Evolutionary conservation across 2,888 invertebrate genomes (phyloP), one percentile per base, ranked within the genome.

Genomic region (Anagyrus pseudococci): DNA sequence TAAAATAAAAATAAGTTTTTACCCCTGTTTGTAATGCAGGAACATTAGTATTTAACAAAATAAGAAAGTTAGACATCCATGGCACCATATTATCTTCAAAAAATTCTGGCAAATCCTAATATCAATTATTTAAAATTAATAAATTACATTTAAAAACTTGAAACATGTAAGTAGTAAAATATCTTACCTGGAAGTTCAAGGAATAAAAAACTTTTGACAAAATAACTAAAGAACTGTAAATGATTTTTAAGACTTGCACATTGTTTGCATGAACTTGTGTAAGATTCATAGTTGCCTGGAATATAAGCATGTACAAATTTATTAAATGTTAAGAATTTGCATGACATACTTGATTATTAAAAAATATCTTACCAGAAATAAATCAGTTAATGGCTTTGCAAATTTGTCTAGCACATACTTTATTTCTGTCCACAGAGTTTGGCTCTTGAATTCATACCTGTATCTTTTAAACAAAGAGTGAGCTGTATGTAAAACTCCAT

Each of bases 391-490:
- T 0, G 98, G 96, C 73, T 93, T 89, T 0, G 98, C 96, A 83
- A 99, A 92, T 72, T 91, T 91, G 64, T 96, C 94, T 69, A 99
- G 82, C 1, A 99, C 98, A 83, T 93, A 92, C 80, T 97, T 97
- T 67, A 99, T 98, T 83, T 99, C 99, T 55, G 88, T 88, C 98
- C 98, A 99, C 2, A 99, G 84, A 64, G 88, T 87, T 77, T 98
- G 92, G 0, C 97, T 96, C 80, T 97, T 96, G 80, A 96, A 96
- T 82, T 98, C 98, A 75, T 90, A 94, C 53, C 98, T 87, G 82
- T 99, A 98, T 70, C 94, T 88, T 80, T 96, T 96, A 83, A 99
- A 98, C 1, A 99, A 84, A 0, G 98, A 98, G 82, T 99, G 96
- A 0, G 95, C 97, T 0, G 98, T 98, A 70, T 93, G 88, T 10